Evolutionary conservation across 2,113 vertebrate genomes (phyloP).

Genomic region (Nibea albiflora): DNA sequence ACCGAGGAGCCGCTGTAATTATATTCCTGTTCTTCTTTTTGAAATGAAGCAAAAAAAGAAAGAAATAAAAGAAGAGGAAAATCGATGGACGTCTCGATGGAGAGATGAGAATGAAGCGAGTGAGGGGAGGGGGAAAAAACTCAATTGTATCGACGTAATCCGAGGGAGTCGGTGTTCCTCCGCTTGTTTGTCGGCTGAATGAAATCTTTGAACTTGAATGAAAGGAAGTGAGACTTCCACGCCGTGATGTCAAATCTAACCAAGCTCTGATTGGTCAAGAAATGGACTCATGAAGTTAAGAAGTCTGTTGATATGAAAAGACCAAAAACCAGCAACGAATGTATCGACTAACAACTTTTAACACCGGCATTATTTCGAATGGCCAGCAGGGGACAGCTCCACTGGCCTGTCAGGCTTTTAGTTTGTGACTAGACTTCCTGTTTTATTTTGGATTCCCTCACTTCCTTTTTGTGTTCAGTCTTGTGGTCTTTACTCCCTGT

Average conservation of each 20-base stretch:
- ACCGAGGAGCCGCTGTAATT: slow-evolving; percentile 45
- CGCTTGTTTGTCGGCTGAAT: slow-evolving; percentile 47
- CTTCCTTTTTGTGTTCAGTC: no score
- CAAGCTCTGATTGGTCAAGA: neutral
- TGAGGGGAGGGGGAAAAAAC: slow-evolving; percentile 1
- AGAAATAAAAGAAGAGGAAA: neutral
- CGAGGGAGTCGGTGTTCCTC: slow-evolving; percentile 45
- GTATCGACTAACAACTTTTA: no score
- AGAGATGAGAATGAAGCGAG: slow-evolving; percentile 61
- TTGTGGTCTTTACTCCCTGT: no score
- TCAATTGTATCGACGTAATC: slow-evolving; percentile 63
- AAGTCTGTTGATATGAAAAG: no score
- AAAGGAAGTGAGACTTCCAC: slow-evolving; percentile 27
- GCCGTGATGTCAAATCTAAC: no score
- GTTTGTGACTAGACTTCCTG: no score
- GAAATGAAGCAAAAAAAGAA: slow-evolving; percentile 35
- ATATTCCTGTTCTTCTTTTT: slow-evolving; percentile 49
- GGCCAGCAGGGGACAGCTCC: no score
- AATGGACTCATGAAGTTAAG: neutral
- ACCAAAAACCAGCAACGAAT: no score
- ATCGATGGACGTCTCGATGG: slow-evolving; percentile 60
- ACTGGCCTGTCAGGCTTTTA: no score
- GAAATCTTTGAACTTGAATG: slow-evolving; percentile 44
- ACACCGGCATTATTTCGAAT: no score
- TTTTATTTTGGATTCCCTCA: no score